Percentiles rank a stretch among this genome's conserved stretches.
These are phyloP conservation scores for Anthopleura xanthogrammica DNA, from an alignment of 92 coral and sea anemone species.

Conservation along the genomic window DNA sequence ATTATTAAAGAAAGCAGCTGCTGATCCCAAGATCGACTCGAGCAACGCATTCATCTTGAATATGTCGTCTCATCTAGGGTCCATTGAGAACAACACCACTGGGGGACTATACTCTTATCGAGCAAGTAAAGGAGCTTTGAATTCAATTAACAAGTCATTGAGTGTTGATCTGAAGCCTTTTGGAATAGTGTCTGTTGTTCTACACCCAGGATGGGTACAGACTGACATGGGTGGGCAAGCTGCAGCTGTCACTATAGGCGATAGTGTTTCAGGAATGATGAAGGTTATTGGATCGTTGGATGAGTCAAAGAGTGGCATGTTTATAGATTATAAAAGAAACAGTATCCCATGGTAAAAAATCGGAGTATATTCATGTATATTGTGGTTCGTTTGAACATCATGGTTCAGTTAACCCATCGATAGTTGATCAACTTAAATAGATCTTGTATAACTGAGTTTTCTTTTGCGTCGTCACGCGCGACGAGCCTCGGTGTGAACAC, in stretches of 20 bases:
- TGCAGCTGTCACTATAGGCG: constrained; percentile 23
- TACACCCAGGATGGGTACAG: constrained; percentile 79
- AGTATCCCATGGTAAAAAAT: not conserved
- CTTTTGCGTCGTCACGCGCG: too few species aligned
- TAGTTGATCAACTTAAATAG: too few species aligned
- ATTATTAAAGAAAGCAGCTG: constrained; percentile 45
- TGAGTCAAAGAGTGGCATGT: constrained; percentile 10
- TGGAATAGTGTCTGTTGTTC: constrained; percentile 50
- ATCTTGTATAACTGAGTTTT: too few species aligned
- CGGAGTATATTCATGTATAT: too few species aligned
- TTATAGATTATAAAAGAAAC: constrained; percentile 24
- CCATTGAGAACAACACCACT: not conserved
- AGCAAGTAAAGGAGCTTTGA: constrained; percentile 73
- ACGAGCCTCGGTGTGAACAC: too few species aligned
- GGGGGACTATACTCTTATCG: constrained; percentile 41
- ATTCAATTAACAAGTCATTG: constrained; percentile 55
- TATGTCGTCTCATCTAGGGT: constrained; percentile 37
- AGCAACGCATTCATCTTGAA: constrained; percentile 55
- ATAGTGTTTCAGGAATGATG: constrained; percentile 62
- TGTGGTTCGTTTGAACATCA: too few species aligned
- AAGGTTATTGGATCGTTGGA: constrained; percentile 53
- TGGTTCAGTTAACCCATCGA: too few species aligned
- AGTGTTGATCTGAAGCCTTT: constrained; percentile 57
- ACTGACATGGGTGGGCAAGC: constrained; percentile 68
- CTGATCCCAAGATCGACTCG: constrained; percentile 15